Evolutionary conservation across 1,140 invertebrate species (phyloP), one percentile per base, ranked within the genome.

Genomic region (Globodera rostochiensis): DNA sequence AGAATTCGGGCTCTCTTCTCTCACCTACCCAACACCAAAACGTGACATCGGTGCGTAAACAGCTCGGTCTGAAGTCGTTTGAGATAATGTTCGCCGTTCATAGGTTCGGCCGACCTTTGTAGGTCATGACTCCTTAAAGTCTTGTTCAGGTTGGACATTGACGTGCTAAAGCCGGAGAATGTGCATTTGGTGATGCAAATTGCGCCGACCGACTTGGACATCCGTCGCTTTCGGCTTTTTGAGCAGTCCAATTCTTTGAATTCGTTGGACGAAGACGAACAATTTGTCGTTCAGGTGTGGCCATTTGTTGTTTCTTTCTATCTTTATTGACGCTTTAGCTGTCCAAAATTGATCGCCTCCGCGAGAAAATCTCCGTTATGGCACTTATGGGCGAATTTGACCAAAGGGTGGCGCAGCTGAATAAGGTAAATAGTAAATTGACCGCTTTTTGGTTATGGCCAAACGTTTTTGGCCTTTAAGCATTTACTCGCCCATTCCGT

Each of bases 21-120:
- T 84, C 80, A 21, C 36, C 57, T 4, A 25, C 57, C 36, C 82
- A 83, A 25, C 46, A 45, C 19, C 45, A 70, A 21, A 36, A 13
- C 9, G 71, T 83, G 57, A 7, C 74, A 9, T 64, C 76, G 36
- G 73, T 84, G 25, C 81, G 81, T 46, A 15, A 25, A 25, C 82
- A 83, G 73, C 46, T 83, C 50, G 74, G 76, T 15, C 64, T 83
- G n/a, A 64, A 83, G 76, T 71, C 82, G 13, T 83, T 83, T 69
- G 83, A 84, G 73, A 75, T 83, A 15, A 77, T 84, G 73, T 83
- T 84, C 74, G 84, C 79, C 46, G 69, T 82, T n/a, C 81, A 82
- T 45, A 49, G 80, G 74, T 81, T 5, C 15, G 6, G n/a, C 25
- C 19, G 6, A 80, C 15, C n/a, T 4, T n/a, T 21, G 9, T 36